These are phyloP conservation scores for Columbina picui DNA, from an alignment of 2,113 vertebrate genomes.

Conservation along the genomic window DNA sequence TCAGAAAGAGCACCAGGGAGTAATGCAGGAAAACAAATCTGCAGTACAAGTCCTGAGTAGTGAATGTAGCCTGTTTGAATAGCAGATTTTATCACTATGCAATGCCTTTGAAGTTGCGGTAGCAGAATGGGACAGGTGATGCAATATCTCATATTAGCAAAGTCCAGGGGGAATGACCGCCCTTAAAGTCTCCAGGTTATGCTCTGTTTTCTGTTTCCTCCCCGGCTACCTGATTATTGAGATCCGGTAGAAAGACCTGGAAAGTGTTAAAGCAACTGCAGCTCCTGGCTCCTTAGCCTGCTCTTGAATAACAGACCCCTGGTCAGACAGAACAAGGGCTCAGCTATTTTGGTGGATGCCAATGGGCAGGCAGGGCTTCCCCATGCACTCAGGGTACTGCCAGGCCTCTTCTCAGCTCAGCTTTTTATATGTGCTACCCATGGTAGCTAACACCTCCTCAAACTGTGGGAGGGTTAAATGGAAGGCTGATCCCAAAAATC, in stretches of 20 bases:
- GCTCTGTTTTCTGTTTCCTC: not conserved
- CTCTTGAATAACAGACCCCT: not conserved
- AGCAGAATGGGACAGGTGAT: not conserved
- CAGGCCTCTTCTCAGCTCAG: not conserved
- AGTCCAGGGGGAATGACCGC: not conserved
- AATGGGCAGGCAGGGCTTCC: not conserved
- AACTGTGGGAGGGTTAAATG: not conserved
- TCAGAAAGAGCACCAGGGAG: not conserved
- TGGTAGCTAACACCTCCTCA: not conserved
- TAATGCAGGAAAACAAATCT: not conserved
- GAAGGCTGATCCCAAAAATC: not conserved
- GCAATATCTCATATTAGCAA: not conserved
- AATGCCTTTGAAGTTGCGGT: not conserved
- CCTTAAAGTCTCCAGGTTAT: not conserved
- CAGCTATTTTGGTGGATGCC: not conserved
- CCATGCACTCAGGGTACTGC: not conserved
- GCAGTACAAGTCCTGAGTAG: not conserved
- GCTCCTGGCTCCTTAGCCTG: not conserved
- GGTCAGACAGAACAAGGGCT: not conserved
- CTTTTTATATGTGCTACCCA: not conserved
- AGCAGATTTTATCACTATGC: not conserved
- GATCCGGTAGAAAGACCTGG: not conserved
- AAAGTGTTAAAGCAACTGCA: not conserved
- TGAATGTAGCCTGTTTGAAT: not conserved
- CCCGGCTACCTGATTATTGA: not conserved